phyloP scores from a whole-genome alignment of 2,113 vertebrate genomes.

The Apus apus region DNA sequence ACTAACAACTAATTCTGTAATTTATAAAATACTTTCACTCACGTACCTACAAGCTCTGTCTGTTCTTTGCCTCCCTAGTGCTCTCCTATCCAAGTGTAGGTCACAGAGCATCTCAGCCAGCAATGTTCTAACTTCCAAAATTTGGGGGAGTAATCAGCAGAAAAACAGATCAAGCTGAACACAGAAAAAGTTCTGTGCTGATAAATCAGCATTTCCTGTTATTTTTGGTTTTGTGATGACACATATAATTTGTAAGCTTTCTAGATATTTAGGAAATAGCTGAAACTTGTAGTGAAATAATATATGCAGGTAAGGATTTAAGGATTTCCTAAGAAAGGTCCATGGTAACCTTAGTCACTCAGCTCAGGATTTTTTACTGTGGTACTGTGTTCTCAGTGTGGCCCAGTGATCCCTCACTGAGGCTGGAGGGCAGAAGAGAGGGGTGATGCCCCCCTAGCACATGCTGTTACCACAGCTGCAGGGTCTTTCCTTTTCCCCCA shows the following conservation, averaged over 20 bases:
- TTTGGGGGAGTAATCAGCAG: not conserved
- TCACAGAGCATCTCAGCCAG: not conserved
- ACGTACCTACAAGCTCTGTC: not conserved
- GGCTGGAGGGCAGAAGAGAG: not conserved
- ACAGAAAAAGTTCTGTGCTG: not conserved
- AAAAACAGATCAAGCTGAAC: not conserved
- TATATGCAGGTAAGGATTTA: not conserved
- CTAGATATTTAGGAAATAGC: not conserved
- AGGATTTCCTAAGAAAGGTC: not conserved
- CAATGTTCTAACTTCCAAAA: not conserved
- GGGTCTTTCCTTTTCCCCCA: not conserved
- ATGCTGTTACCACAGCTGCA: not conserved
- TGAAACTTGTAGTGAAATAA: not conserved
- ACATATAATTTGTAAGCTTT: not conserved
- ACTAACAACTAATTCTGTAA: not conserved
- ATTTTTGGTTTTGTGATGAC: not conserved
- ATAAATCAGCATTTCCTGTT: not conserved
- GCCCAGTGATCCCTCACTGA: not conserved
- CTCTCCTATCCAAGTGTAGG: not conserved
- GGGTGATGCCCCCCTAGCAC: not conserved
- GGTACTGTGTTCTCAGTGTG: not conserved
- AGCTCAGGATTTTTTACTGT: not conserved
- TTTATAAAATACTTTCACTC: not conserved
- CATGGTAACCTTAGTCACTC: not conserved
- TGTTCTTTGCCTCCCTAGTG: not conserved